phyloP scores from a whole-genome alignment of 2,113 vertebrate genomes.

The Cyphomyrus plagiostoma region DNA sequence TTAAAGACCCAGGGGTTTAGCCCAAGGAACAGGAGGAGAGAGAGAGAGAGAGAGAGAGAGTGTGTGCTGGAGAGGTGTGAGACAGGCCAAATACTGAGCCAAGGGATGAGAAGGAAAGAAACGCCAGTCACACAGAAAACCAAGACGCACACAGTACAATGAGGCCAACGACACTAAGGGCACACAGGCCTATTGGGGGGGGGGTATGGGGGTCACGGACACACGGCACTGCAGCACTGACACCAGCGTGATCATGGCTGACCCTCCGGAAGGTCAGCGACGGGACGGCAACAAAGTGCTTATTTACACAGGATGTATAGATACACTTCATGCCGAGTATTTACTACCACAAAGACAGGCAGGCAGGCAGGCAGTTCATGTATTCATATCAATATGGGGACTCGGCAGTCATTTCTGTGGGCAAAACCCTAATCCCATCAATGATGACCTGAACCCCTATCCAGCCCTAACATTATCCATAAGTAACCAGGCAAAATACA shows the following conservation, averaged over 20 bases:
- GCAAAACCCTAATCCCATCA: background rate
- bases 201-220: background rate
- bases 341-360: too few species aligned
- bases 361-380: background rate
- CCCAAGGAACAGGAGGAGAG: background rate
- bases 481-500: background rate
- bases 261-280: background rate
- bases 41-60: background rate
- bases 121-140: background rate
- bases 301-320: background rate
- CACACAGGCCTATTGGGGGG: background rate
- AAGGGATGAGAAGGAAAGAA: background rate
- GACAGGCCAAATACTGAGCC: background rate
- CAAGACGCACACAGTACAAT: background rate
- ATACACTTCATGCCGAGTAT: background rate
- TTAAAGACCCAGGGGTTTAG: constrained; percentile 8
- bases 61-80: background rate
- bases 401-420: background rate
- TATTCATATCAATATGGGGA: background rate
- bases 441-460: background rate
- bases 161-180: background rate
- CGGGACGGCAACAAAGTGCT: background rate
- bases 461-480: background rate
- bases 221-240: background rate
- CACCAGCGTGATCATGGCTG: background rate